Evolutionary conservation across 92 coral and sea anemone species (phyloP).

Genomic region (Hydrozoanthus gracilis): DNA sequence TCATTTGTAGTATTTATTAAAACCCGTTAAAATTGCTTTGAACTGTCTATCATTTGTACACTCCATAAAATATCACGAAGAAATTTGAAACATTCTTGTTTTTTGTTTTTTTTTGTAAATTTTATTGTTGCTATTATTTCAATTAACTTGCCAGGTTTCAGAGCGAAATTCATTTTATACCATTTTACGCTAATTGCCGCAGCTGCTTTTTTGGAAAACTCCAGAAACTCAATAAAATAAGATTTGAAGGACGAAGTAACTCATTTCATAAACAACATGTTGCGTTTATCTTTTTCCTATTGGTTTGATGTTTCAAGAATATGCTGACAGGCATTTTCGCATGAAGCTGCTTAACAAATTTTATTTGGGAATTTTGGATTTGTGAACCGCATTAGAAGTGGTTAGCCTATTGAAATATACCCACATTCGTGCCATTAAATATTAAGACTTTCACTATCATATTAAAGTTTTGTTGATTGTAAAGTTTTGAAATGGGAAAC

Average conservation of each 20-base stretch:
- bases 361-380: too few relatives aligned
- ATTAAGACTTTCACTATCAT: too few relatives aligned
- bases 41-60: neutral
- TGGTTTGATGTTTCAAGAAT: too few relatives aligned
- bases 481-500: too few relatives aligned
- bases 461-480: too few relatives aligned
- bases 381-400: too few relatives aligned
- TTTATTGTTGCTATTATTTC: neutral
- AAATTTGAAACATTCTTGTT: neutral
- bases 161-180: neutral
- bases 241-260: neutral
- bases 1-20: neutral
- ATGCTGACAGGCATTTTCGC: too few relatives aligned
- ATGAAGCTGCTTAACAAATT: too few relatives aligned
- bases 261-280: neutral
- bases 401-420: too few relatives aligned
- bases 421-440: too few relatives aligned
- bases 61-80: neutral
- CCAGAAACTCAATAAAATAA: neutral
- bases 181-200: neutral
- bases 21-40: neutral
- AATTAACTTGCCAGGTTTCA: neutral
- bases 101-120: neutral
- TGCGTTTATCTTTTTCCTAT: too few relatives aligned
- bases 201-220: neutral